These are phyloP conservation scores for Lithobates sylvaticus DNA, from an alignment of 2,797 vertebrate genomes.

Conservation along the genomic window DNA sequence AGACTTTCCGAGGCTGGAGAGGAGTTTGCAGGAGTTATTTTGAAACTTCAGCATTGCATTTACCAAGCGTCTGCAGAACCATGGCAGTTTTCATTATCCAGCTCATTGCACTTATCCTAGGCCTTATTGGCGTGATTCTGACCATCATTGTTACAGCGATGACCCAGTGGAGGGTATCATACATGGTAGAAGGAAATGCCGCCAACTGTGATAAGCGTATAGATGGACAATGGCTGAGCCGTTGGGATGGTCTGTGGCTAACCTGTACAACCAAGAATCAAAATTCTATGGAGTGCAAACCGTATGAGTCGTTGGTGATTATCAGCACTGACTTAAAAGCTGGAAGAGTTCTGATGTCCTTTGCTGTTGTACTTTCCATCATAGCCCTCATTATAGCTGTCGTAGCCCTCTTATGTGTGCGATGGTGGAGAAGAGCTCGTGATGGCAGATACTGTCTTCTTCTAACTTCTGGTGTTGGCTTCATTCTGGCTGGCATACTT, in stretches of 20 bases:
- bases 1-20: neutral
- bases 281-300: conserved; percentile 82
- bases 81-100: conserved; percentile 80
- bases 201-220: conserved; percentile 55
- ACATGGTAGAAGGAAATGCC: conserved; percentile 85
- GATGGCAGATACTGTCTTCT: conserved; percentile 74
- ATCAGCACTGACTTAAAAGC: conserved; percentile 78
- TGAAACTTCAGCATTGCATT: neutral
- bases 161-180: conserved; percentile 95
- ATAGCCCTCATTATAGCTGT: conserved; percentile 81
- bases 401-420: conserved; percentile 81
- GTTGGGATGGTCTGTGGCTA: conserved; percentile 96
- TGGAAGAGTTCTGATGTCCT: conserved; percentile 88
- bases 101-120: conserved; percentile 80
- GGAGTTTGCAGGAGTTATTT: neutral
- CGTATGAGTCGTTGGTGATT: conserved; percentile 77
- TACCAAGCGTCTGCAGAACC: conserved; percentile 15
- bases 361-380: conserved; percentile 71
- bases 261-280: conserved; percentile 85
- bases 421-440: conserved; percentile 72
- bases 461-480: conserved; percentile 79
- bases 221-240: conserved; percentile 89
- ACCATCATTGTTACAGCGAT: conserved; percentile 85
- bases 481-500: conserved; percentile 80
- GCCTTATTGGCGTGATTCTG: conserved; percentile 82